Evolutionary conservation across 2,797 vertebrate genomes (phyloP), one percentile per base, ranked within the genome.

Genomic region (Gallinago stenura): DNA sequence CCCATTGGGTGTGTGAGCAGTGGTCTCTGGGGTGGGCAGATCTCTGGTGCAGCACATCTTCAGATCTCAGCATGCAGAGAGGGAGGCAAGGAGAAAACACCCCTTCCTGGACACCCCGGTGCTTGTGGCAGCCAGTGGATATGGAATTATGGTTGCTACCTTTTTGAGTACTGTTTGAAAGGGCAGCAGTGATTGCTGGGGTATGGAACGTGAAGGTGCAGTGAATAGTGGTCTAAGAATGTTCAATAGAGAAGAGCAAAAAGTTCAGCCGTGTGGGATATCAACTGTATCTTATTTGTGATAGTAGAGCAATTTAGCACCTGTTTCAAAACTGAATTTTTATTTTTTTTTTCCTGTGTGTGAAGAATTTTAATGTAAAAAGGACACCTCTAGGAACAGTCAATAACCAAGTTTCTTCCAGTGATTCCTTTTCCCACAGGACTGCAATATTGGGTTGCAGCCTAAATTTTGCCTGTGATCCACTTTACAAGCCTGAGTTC

Each of bases 1-100:
- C 24, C 30, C 0, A 0, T 19, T 12, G n/a, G 17, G 16, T 6
- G 24, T 2, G 3, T 10, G 22, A 79, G 35, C 45, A 6, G 20
- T 18, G 81, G 31, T 51, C 33, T 26, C 26, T 24, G 37, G 39
- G 37, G 20, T 12, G 17, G 21, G 18, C 19, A 41, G 25, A 7
- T 70, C 66, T 70, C 53, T 43, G 26, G 24, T 16, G 16, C 15
- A 37, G 30, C 1, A 0, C 13, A 5, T 65, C 35, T 33, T 37
- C 62, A 37, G 2, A 1, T 53, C 28, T 68, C 45, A 20, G 48
- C 0, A 0, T 43, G 56, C 71, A 69, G 18, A 5, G 60, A 56
- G 35, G 20, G 37, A 54, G n/a, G 9, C 19, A 28, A 15, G 10
- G 24, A 60, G 43, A 7, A 45, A 19, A 3, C 7, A 14, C 1